phyloP scores from a whole-genome alignment of 2,888 invertebrate genomes.

The Xanthorhoe designata region DNA sequence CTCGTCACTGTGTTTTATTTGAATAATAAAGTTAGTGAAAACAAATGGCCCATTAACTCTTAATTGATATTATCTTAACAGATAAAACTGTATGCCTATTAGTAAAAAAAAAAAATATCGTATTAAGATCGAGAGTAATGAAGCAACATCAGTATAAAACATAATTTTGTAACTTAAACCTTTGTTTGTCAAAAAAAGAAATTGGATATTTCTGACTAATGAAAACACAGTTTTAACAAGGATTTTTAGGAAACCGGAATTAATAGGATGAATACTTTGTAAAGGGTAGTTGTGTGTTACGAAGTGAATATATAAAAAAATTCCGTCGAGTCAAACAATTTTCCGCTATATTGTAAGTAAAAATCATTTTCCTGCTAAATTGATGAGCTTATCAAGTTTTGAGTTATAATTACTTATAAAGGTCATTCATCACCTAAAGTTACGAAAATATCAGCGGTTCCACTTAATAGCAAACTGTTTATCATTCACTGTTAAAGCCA shows the following conservation, averaged over 20 bases:
- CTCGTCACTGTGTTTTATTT: background rate
- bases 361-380: too few relatives aligned
- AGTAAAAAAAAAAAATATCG: too few relatives aligned
- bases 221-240: background rate
- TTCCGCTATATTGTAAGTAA: background rate
- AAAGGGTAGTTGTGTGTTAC: too few relatives aligned
- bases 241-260: background rate
- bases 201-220: background rate
- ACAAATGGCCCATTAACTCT: background rate
- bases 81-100: too few relatives aligned
- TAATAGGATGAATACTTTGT: background rate
- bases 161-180: background rate
- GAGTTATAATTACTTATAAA: background rate
- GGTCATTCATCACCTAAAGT: background rate
- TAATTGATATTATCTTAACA: too few relatives aligned
- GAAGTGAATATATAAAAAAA: too few relatives aligned
- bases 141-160: background rate
- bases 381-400: background rate
- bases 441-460: background rate
- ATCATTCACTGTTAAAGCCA: conserved; percentile 38
- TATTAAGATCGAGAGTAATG: background rate
- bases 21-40: background rate
- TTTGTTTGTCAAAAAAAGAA: background rate
- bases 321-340: too few relatives aligned
- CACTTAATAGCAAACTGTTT: conserved; percentile 19